phyloP scores from a whole-genome alignment of 92 coral and sea anemone species.

The Epizoanthus ramosus region DNA sequence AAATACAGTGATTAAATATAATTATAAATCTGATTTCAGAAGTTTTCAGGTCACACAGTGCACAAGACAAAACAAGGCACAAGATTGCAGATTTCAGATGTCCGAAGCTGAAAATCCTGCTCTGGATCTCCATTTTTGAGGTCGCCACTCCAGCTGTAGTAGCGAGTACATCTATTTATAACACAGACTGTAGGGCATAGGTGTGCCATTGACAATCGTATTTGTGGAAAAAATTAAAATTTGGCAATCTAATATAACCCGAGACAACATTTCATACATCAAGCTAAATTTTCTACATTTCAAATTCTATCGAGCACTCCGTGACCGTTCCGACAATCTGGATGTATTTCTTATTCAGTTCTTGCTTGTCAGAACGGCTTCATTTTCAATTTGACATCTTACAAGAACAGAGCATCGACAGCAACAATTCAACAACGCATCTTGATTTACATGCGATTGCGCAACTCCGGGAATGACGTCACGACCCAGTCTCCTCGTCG shows the following conservation, averaged over 20 bases:
- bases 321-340: neutral
- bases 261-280: constrained; percentile 8
- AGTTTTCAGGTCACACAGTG: constrained; percentile 2
- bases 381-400: neutral
- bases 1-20: too few relatives aligned
- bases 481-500: constrained; percentile 24
- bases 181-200: neutral
- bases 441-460: too few relatives aligned
- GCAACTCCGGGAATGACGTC: constrained; percentile 7
- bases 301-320: neutral
- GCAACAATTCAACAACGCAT: too few relatives aligned
- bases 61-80: neutral
- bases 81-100: constrained; percentile 12
- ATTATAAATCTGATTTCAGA: neutral
- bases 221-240: constrained; percentile 18
- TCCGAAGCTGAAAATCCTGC: constrained; percentile 10
- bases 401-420: too few relatives aligned
- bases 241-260: neutral
- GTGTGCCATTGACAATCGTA: constrained; percentile 13
- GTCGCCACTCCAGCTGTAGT: constrained; percentile 13
- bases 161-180: neutral
- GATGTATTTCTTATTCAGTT: constrained; percentile 19
- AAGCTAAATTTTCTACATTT: neutral
- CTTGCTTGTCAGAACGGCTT: constrained; percentile 13
- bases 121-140: constrained; percentile 11